Evolutionary conservation across 2,113 vertebrate genomes (phyloP), one percentile per base, ranked within the genome.

Genomic region (Excalfactoria chinensis): DNA sequence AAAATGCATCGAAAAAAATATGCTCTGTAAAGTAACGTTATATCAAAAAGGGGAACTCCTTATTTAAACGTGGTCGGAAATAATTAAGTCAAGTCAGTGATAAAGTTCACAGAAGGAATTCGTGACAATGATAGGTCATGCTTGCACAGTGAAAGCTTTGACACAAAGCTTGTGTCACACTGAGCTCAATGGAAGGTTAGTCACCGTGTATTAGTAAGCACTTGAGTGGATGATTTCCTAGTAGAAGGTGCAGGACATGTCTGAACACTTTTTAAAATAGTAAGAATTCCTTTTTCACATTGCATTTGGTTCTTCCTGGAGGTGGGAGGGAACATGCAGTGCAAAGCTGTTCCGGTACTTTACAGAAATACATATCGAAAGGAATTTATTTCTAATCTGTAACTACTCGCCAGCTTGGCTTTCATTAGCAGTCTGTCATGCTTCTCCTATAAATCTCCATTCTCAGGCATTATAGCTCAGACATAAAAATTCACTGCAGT

Each of bases 251-350:
- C 32, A 83, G 84, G 53, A 87, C 93, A 74, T 84, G 97, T 91
- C 94, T 93, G 90, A 93, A 95, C 93, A 89, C 35, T 83, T 89
- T 89, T 75, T 87, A 68, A 89, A 96, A 95, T 85, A 92, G 46
- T 35, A 9, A 93, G 28, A 93, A 96, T 86, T 90, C 87, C 74
- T 85, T 91, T 71, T 94, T 37, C 78, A 91, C 5, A 13, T 60
- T 93, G 74, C 55, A 78, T 69, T 63, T 71, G 46, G 12, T 35
- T 87, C 13, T 93, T 92, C 79, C 86, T 81, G 60, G 46, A 95
- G 78, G 69, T 4, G 13, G 81, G 74, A 91, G 64, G 49, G 68
- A 96, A 89, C 88, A 89, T 13, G 43, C 51, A 86, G 51, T 49
- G 68, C 74, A 86, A 91, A 88, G 53, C 58, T 91, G 43, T 88